Evolutionary conservation across 2,113 vertebrate genomes (phyloP).

Genomic region (Eclectus roratus): DNA sequence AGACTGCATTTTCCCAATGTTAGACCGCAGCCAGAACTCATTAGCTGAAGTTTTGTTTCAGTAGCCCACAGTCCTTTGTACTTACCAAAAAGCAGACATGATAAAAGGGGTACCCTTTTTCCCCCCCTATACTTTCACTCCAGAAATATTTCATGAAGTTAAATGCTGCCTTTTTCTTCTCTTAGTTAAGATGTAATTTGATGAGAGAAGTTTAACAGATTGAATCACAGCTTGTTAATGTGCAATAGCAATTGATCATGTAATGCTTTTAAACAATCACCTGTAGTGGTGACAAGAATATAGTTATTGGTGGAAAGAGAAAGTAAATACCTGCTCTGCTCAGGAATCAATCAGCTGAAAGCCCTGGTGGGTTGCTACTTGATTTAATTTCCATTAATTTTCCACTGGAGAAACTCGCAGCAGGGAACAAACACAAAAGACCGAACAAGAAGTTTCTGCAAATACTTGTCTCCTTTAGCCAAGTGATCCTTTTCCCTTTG

Average conservation of each 20-base stretch:
- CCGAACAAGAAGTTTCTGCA: background rate
- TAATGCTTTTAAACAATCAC: background rate
- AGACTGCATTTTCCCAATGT: background rate
- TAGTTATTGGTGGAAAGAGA: background rate
- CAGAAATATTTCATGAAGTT: background rate
- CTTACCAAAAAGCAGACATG: background rate
- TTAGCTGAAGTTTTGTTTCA: background rate
- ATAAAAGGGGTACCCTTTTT: background rate
- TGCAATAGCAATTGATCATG: background rate
- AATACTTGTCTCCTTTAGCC: background rate
- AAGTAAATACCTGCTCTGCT: conserved; percentile 39
- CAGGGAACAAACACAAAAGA: conserved; percentile 9
- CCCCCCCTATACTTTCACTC: background rate
- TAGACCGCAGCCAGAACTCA: background rate
- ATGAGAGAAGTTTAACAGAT: background rate
- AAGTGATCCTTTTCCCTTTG: background rate
- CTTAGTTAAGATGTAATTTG: background rate
- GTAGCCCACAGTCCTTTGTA: background rate
- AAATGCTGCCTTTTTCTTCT: background rate
- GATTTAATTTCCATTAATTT: conserved; percentile 37
- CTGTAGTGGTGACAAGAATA: background rate
- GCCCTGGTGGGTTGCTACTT: background rate
- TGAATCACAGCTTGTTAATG: background rate
- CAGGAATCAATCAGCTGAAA: conserved; percentile 46
- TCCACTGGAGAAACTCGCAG: background rate